phyloP scores from a whole-genome alignment of 2,113 vertebrate species.

The Boleophthalmus pectinirostris region DNA sequence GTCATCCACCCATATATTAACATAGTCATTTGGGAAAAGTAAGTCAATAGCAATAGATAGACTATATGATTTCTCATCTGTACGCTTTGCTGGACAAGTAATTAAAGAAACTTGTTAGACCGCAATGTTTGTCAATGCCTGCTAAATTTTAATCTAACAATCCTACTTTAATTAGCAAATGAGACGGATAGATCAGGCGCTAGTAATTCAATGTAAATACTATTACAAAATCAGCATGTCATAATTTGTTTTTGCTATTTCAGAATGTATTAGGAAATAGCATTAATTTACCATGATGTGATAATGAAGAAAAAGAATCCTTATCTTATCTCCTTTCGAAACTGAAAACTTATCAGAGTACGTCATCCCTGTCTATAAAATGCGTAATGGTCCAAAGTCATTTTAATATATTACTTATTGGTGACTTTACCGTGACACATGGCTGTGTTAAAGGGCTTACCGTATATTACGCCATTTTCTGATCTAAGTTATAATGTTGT shows the following conservation, averaged over 20 bases:
- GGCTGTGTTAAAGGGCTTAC: too few species aligned
- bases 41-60: background rate
- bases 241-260: background rate
- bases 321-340: background rate
- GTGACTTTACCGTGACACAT: too few species aligned
- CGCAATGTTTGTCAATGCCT: background rate
- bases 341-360: background rate
- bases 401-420: background rate
- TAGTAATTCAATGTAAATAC: background rate
- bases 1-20: too few species aligned
- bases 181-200: background rate
- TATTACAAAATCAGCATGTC: background rate
- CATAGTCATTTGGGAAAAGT: background rate
- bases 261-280: background rate
- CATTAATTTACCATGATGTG: background rate
- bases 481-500: too few species aligned
- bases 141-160: background rate
- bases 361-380: background rate
- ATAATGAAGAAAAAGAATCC: background rate
- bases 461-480: too few species aligned
- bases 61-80: background rate
- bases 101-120: background rate
- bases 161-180: background rate
- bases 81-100: background rate
- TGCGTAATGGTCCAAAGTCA: background rate